Base-by-base conservation (phyloP, 2,888 invertebrate genomes). In the Diarsia rubi region DNA sequence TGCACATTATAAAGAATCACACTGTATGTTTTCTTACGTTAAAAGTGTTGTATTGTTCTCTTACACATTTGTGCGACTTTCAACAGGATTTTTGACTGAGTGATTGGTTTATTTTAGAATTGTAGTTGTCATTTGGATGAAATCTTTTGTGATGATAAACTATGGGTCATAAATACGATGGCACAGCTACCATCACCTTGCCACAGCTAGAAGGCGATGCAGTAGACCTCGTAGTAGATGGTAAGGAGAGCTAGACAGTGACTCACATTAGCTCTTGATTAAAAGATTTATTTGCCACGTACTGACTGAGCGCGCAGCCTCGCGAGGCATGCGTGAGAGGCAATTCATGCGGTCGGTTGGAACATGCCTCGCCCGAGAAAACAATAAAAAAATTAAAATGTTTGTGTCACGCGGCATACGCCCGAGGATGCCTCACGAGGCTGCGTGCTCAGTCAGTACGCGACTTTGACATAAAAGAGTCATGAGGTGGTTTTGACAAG, bases 1-100 rank as follows among this genome's bases (percentile, higher is more conserved):
- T n/a, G n/a, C n/a, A n/a, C n/a, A n/a, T n/a, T n/a, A n/a, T n/a
- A n/a, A n/a, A n/a, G n/a, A n/a, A n/a, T n/a, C n/a, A n/a, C n/a
- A n/a, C n/a, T n/a, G n/a, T n/a, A 21, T 59, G 69, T 57, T 57
- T 73, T 72, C 72, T 76, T 75, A 27, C 27, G 11, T n/a, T 70
- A 44, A 63, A 65, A 57, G n/a, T 75, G 69, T 44, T 67, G n/a
- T 75, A 67, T 44, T 67, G 69, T 27, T 69, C 24, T 47, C 24
- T 64, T 63, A 47, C 47, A 24, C 9, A 24, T 69, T 71, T 24
- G 24, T 27, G 16, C 1, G 57, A 16, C 37, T 60, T 31, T 11
- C 12, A 21, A 60, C 12, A 6, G 27, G 4, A 31, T 59, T 19
- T n/a, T 60, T 37, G 57, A 57, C 24, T 24, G 14, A 27, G 16